Evolutionary conservation across 2,797 vertebrate species (phyloP), one percentile per base, ranked within the genome.

Genomic region (Helostoma temminkii): DNA sequence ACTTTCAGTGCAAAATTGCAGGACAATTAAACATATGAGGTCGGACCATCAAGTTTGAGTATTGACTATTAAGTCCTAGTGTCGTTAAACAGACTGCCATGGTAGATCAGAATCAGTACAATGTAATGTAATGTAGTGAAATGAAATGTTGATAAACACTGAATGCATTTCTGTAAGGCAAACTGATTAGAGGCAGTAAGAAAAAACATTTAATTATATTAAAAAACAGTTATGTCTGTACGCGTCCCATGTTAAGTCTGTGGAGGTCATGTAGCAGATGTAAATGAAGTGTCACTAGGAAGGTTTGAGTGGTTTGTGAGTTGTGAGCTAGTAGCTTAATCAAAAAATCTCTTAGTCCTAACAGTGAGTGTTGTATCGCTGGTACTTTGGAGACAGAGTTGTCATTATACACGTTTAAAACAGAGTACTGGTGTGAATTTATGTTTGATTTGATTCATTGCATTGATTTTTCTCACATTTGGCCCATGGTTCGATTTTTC

Each of bases 141-240:
- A 74, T 66, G 32, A 34, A 61, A 48, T 57, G 65, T 62, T 77
- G 72, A 76, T 72, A 74, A 46, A 67, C 62, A 59, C 24, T 55
- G 28, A 61, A 48, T 6, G 49, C 56, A 65, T 76, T 76, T 79
- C 76, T 76, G 78, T 58, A 78, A 76, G 50, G 22, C 43, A 45
- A 58, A 52, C 47, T 39, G 64, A 80, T 71, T 42, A 16, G 28
- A 50, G 68, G 68, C 68, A 74, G 86, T 77, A 78, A 37, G 58
- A 47, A 37, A 24, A 71, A 46, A 41, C 41, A 15, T 72, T 69
- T 58, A 10, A 72, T 71, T 42, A 65, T 37, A 69, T 49, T 63
- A 77, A 79, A 53, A 57, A 55, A 80, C 69, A 76, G 80, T 71
- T 84, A 67, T 57, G n/a, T 78, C 87, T 87, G 56, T 84, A 87